A percentile compares a stretch with the other conserved stretches of the same genome.
Conservation (phyloP, 2,113 vertebrate genomes). For the Muntiacus reevesi region DNA sequence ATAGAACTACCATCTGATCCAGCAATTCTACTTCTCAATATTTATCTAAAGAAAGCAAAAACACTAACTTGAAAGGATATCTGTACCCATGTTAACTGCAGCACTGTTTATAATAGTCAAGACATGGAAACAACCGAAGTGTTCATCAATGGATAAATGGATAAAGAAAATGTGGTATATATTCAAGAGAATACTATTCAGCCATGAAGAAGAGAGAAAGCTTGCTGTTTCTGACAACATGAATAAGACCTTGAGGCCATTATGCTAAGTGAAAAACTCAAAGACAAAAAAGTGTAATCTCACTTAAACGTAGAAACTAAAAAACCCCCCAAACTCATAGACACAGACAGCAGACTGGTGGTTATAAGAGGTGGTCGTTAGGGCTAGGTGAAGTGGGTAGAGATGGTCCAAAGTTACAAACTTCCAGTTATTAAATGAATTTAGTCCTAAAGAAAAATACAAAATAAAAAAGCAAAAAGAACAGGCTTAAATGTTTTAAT, state of each 20-base stretch:
- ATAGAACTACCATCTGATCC: neutral
- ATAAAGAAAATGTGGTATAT: neutral
- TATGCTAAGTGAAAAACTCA: neutral
- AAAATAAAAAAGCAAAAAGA: slow-evolving; percentile 29
- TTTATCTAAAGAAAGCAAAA: neutral
- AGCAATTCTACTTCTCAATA: neutral
- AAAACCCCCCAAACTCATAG: neutral
- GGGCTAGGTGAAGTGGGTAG: neutral
- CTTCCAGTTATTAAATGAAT: neutral
- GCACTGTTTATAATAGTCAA: neutral
- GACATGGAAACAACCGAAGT: neutral
- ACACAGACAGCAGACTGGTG: neutral
- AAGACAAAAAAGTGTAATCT: neutral
- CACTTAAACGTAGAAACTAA: neutral
- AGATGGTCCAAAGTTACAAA: neutral
- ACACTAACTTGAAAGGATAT: neutral
- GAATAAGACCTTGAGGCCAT: neutral
- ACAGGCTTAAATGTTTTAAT: slow-evolving; percentile 66
- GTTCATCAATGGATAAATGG: neutral
- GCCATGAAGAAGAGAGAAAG: neutral
- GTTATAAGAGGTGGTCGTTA: neutral
- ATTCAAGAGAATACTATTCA: neutral
- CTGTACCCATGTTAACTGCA: neutral
- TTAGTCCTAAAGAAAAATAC: neutral
- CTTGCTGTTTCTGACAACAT: neutral